A percentile compares a stretch with the other conserved stretches of the same genome.
Conservation (phyloP, 2,888 invertebrate species). For the Miltochrista miniata region DNA sequence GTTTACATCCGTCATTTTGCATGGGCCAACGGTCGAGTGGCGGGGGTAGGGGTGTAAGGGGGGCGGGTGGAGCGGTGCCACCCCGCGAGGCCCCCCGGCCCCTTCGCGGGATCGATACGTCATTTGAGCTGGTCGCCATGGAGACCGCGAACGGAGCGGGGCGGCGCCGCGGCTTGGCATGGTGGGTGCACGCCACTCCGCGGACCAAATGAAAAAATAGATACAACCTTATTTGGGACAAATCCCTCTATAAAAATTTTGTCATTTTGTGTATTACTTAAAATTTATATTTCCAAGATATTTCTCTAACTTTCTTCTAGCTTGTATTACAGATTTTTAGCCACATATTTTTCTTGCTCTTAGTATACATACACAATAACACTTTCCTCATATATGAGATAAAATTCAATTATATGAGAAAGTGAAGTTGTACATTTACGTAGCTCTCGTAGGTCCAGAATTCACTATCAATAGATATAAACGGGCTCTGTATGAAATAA, state of each 20-base stretch:
- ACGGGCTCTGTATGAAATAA: slow-evolving; percentile 7
- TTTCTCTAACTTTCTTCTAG: slow-evolving; percentile 35
- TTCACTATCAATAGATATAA: slow-evolving; percentile 13
- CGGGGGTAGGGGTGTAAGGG: slow-evolving; percentile 71
- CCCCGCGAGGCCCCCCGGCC: slow-evolving; percentile 67
- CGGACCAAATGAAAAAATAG: slow-evolving; percentile 73
- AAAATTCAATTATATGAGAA: neutral
- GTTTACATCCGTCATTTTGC: slow-evolving; percentile 84
- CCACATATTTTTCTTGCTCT: neutral
- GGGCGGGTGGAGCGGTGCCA: slow-evolving; percentile 78
- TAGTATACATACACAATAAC: neutral
- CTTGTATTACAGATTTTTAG: slow-evolving; percentile 18
- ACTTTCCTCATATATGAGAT: neutral
- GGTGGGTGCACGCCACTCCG: slow-evolving; percentile 72
- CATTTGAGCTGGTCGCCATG: slow-evolving; percentile 84
- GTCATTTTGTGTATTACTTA: slow-evolving; percentile 49
- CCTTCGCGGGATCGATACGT: slow-evolving; percentile 83
- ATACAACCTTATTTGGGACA: slow-evolving; percentile 72
- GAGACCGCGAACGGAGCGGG: slow-evolving; percentile 82
- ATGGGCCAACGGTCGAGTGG: slow-evolving; percentile 82
- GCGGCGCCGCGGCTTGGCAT: slow-evolving; percentile 77
- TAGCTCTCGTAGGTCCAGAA: neutral
- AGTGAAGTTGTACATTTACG: neutral
- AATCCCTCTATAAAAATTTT: slow-evolving; percentile 68
- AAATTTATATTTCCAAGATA: slow-evolving; percentile 37